Evolutionary conservation across 2,888 invertebrate species (phyloP).

Genomic region (Cantharis rufa): DNA sequence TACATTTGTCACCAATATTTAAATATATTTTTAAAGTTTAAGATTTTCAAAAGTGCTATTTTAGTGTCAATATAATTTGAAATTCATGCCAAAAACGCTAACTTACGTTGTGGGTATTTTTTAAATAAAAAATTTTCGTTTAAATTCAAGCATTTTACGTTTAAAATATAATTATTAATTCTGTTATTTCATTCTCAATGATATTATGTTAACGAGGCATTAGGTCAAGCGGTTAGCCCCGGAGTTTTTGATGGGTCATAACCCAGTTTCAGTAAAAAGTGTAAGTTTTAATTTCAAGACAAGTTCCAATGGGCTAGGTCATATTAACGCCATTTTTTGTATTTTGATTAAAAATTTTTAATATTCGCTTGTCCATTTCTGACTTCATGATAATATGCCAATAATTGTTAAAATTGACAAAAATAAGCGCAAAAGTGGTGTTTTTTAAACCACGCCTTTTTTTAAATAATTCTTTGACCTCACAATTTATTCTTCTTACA

Average conservation of each 20-base stretch:
- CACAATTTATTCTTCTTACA: background rate
- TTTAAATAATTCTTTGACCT: background rate
- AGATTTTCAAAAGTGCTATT: background rate
- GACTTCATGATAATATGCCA: background rate
- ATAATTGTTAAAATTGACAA: too few species aligned
- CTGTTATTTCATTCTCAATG: too few species aligned
- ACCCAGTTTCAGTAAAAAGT: background rate
- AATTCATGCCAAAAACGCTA: background rate
- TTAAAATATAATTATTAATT: background rate
- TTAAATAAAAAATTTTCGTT: background rate
- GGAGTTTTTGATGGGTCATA: background rate
- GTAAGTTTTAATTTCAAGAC: background rate
- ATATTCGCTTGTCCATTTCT: background rate
- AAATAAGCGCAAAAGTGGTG: background rate
- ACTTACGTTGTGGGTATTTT: background rate
- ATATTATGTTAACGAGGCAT: background rate
- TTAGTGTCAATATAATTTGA: background rate
- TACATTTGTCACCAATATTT: background rate
- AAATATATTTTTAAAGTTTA: background rate
- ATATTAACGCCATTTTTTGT: background rate
- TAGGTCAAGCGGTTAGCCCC: background rate
- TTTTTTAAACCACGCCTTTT: background rate
- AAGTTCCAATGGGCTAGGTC: background rate
- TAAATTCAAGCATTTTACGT: background rate
- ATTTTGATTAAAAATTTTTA: too few species aligned